Evolutionary conservation across 2,797 vertebrate genomes (phyloP).

Genomic region (Spea hammondii): DNA sequence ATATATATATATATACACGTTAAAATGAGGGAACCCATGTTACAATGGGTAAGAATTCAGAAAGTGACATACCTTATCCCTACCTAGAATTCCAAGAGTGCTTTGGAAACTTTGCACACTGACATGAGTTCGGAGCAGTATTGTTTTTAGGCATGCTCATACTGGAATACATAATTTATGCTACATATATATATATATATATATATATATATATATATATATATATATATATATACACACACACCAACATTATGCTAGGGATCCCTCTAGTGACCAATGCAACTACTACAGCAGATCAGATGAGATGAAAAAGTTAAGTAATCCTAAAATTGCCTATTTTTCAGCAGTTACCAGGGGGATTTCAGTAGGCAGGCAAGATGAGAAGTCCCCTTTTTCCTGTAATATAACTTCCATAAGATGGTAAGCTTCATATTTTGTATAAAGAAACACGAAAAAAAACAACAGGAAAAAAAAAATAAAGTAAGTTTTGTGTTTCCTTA

Average conservation of each 20-base stretch:
- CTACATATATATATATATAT: too few relatives aligned
- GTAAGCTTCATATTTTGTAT: conserved; percentile 76
- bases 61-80: too few relatives aligned
- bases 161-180: too few relatives aligned
- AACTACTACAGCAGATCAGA: not conserved
- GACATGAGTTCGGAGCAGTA: too few relatives aligned
- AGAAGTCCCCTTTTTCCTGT: conserved; percentile 59
- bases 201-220: too few relatives aligned
- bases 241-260: conserved; percentile 23
- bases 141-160: too few relatives aligned
- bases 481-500: conserved; percentile 79
- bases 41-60: too few relatives aligned
- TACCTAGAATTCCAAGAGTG: too few relatives aligned
- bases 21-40: too few relatives aligned
- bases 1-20: too few relatives aligned
- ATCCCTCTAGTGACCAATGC: conserved; percentile 43
- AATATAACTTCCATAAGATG: conserved; percentile 73
- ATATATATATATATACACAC: not conserved
- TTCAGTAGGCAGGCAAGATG: conserved; percentile 20
- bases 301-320: not conserved
- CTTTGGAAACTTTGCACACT: too few relatives aligned
- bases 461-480: conserved; percentile 64
- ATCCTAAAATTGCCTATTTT: not conserved
- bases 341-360: conserved; percentile 5
- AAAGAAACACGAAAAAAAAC: conserved; percentile 64